These are phyloP conservation scores for Caenorhabditis virilis DNA, from an alignment of 2,888 invertebrate genomes.

Conservation along the genomic window DNA sequence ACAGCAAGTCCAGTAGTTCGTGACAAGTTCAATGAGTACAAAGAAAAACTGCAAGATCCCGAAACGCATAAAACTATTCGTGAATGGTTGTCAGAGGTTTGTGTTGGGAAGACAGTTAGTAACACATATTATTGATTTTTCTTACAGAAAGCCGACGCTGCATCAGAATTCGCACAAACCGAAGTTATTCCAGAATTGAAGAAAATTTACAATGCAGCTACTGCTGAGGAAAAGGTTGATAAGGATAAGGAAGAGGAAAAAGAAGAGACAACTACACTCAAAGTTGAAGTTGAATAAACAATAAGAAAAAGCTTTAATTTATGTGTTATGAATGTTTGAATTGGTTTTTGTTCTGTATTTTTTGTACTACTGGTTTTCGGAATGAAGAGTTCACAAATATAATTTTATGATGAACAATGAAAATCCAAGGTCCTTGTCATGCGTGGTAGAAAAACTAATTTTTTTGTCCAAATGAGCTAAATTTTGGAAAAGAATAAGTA, in stretches of 20 bases:
- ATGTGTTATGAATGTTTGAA: too few relatives aligned
- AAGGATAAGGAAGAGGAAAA: conserved; percentile 7
- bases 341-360: too few relatives aligned
- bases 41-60: conserved; percentile 53
- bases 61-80: conserved; percentile 51
- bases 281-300: too few relatives aligned
- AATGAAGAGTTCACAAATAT: too few relatives aligned
- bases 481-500: too few relatives aligned
- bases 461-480: too few relatives aligned
- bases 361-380: too few relatives aligned
- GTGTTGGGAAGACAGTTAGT: conserved; percentile 1
- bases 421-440: too few relatives aligned
- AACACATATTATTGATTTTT: neutral
- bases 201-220: conserved; percentile 62
- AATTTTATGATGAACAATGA: too few relatives aligned
- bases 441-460: too few relatives aligned
- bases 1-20: conserved; percentile 48
- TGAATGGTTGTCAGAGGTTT: conserved; percentile 49
- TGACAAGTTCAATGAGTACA: conserved; percentile 52
- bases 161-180: conserved; percentile 58
- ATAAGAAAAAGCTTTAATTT: too few relatives aligned
- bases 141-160: conserved; percentile 56
- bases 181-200: conserved; percentile 65
- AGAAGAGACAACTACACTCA: neutral
- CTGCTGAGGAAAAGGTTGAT: conserved; percentile 37